phyloP scores from a whole-genome alignment of 2,797 vertebrate genomes.

The Xiphorhynchus erythropygius region DNA sequence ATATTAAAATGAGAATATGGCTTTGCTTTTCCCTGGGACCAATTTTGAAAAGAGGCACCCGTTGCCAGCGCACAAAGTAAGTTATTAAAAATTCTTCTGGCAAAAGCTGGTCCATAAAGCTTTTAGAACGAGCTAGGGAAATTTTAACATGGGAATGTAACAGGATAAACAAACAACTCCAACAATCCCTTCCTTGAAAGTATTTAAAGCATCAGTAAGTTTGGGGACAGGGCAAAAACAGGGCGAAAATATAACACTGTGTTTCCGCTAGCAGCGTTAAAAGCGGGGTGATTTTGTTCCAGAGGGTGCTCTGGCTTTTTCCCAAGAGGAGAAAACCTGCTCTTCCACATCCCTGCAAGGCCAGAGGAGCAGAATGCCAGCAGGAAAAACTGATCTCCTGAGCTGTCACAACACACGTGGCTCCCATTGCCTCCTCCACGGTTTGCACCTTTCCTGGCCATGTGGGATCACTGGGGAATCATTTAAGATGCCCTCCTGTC shows the following conservation, averaged over 20 bases:
- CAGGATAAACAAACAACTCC: neutral
- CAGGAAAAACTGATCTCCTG: neutral
- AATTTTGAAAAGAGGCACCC: neutral
- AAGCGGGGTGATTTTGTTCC: neutral
- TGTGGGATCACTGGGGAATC: rapidly evolving
- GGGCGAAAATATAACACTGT: neutral
- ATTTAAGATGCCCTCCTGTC: neutral
- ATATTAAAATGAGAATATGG: neutral
- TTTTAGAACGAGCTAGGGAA: neutral
- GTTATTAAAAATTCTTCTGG: neutral
- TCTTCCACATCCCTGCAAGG: neutral
- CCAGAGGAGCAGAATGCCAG: constrained; percentile 26
- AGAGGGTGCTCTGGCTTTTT: constrained; percentile 33
- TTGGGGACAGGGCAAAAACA: neutral
- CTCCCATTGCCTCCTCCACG: neutral
- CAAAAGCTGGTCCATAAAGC: neutral
- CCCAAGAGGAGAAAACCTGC: constrained; percentile 38
- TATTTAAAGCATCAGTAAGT: neutral
- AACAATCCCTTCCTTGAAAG: neutral
- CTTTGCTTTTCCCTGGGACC: neutral
- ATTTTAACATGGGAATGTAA: neutral
- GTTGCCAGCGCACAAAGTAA: neutral
- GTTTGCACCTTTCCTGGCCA: neutral
- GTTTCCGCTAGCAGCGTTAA: neutral
- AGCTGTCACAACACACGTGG: constrained; percentile 30